phyloP scores from a whole-genome alignment of 2,797 vertebrate genomes.

The Sebastes oblongus region DNA sequence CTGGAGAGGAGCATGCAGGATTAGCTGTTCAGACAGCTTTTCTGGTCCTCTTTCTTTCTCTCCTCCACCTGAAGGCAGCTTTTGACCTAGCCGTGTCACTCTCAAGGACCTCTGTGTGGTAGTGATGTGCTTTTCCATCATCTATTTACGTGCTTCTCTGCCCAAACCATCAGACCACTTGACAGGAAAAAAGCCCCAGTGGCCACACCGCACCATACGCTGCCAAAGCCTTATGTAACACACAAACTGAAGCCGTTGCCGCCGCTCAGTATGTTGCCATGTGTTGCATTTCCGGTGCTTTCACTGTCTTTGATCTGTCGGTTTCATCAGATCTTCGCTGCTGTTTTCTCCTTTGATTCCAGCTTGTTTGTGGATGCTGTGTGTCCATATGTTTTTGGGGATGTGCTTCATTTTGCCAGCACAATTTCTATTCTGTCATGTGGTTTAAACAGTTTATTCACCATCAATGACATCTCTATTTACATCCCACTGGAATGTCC shows the following conservation, averaged over 20 bases:
- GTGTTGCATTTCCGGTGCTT: slow-evolving; percentile 15
- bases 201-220: slow-evolving; percentile 36
- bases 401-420: neutral
- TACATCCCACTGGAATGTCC: slow-evolving; percentile 31
- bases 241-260: slow-evolving; percentile 8
- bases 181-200: slow-evolving; percentile 43
- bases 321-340: slow-evolving; percentile 5
- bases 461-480: slow-evolving; percentile 25
- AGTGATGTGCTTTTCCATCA: slow-evolving; percentile 29
- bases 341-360: neutral
- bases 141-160: slow-evolving; percentile 43
- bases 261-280: neutral
- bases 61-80: slow-evolving; percentile 1
- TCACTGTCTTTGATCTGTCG: slow-evolving; percentile 5
- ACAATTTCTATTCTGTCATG: neutral
- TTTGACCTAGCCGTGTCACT: neutral
- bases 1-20: neutral
- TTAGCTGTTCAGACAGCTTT: neutral
- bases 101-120: slow-evolving; percentile 20
- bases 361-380: neutral
- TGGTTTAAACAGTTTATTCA: slow-evolving; percentile 17
- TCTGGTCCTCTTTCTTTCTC: neutral
- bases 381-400: neutral
- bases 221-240: slow-evolving; percentile 59
- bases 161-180: slow-evolving; percentile 28